Evolutionary conservation across 2,113 vertebrate genomes (phyloP), one percentile per base, ranked within the genome.

Genomic region (Pipra filicauda): DNA sequence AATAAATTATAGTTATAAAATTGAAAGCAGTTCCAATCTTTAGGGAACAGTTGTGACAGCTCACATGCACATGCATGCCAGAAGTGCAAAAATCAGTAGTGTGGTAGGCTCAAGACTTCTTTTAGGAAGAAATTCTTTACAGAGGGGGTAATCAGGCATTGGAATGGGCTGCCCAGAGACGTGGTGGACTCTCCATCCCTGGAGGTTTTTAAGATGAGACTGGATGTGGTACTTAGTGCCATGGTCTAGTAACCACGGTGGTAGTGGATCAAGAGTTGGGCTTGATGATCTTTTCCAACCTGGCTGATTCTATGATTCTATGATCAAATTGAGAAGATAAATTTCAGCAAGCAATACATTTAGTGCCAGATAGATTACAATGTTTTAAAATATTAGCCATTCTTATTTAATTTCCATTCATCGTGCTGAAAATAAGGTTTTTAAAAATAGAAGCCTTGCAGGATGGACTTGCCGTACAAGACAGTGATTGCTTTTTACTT

Each of bases 61-160:
- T 11, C 2, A 11, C 15, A 15, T 7, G 12, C 9, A 27, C 21
- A 44, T 1, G 7, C 5, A 21, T 4, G 30, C 2, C 2, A 4
- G 51, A 83, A 57, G 8, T 7, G 10, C 2, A 85, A 87, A 94
- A 73, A 31, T n/a, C 16, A 46, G 12, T n/a, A 30, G 7, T 59
- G 14, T 59, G 27, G 10, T 71, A 27, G 15, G 7, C 41, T 77
- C 8, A 44, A 75, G 52, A 61, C 15, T 22, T 74, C 39, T 41
- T 41, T 41, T 41, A 41, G 39, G 39, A 41, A 41, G 39, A 41
- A 41, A 41, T 41, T 41, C 39, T 41, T 41, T 41, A 41, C 39
- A 41, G 39, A 41, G 12, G 12, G 39, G 12, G 39, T 41, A 41
- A 41, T 41, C 39, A 41, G 39, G 12, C 39, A 12, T 41, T 41